Percentiles rank a stretch among this genome's conserved stretches.
Evolutionary conservation across 2,113 vertebrate genomes (phyloP).

Genomic region (Ornithorhynchus anatinus): DNA sequence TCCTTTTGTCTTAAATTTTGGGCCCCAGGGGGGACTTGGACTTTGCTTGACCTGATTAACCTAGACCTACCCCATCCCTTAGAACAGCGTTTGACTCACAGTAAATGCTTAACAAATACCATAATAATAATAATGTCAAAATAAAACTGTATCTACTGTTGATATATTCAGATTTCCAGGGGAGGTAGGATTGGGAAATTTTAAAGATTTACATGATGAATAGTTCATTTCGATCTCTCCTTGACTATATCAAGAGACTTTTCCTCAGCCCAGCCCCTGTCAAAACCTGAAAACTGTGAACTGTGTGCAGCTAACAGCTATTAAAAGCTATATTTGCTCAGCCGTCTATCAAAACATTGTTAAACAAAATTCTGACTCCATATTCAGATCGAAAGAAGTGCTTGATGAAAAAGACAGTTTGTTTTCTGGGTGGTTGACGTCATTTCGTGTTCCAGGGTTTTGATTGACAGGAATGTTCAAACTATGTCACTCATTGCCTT

Average conservation of each 20-base stretch:
- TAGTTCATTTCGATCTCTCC: not conserved
- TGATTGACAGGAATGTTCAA: not conserved
- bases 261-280: not conserved
- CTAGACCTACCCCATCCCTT: too few relatives aligned
- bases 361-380: not conserved
- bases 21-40: too few relatives aligned
- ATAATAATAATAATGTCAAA: too few relatives aligned
- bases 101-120: too few relatives aligned
- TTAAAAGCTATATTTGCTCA: not conserved
- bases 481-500: not conserved
- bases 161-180: not conserved
- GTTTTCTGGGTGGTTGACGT: not conserved
- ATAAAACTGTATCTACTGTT: not conserved
- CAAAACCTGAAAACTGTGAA: constrained; percentile 4
- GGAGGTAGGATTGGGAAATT: not conserved
- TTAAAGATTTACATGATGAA: not conserved
- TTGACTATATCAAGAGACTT: not conserved
- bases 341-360: not conserved
- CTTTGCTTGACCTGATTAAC: too few relatives aligned
- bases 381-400: not conserved
- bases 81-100: too few relatives aligned
- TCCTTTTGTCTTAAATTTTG: too few relatives aligned
- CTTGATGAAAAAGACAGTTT: not conserved
- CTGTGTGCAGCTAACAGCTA: not conserved
- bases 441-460: not conserved